phyloP scores from a whole-genome alignment of 2,888 invertebrate genomes.

The Timandra comae region DNA sequence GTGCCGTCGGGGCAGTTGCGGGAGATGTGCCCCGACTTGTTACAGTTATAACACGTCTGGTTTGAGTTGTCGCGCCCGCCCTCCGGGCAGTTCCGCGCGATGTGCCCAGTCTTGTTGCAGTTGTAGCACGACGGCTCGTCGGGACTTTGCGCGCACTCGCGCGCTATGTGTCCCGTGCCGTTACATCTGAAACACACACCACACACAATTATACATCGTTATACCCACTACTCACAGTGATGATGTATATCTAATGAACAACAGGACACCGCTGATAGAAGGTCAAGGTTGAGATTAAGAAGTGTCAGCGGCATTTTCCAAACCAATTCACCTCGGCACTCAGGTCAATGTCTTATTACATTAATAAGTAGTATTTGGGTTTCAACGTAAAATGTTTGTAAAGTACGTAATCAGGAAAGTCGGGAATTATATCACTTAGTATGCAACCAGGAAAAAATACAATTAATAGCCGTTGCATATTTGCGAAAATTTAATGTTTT shows the following conservation, averaged over 20 bases:
- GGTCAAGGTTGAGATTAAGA: constrained; percentile 1
- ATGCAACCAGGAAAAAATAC: too few relatives aligned
- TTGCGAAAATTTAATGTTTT: too few relatives aligned
- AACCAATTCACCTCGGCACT: constrained; percentile 4
- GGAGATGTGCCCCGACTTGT: constrained; percentile 94
- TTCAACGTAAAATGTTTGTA: too few relatives aligned
- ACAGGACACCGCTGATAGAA: not conserved
- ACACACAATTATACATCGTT: not conserved
- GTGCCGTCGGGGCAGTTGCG: constrained; percentile 90
- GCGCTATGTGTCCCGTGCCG: constrained; percentile 94
- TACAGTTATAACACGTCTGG: constrained; percentile 95
- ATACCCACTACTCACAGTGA: too few relatives aligned
- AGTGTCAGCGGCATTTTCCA: constrained; percentile 1
- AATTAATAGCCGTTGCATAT: too few relatives aligned
- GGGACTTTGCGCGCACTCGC: constrained; percentile 90
- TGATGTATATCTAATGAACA: too few relatives aligned
- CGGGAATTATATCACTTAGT: too few relatives aligned
- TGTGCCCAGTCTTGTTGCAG: constrained; percentile 95
- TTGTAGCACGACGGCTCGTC: constrained; percentile 94
- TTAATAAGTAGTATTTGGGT: too few relatives aligned
- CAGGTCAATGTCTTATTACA: constrained; percentile 5
- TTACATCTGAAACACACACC: constrained; percentile 82
- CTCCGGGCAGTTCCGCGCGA: constrained; percentile 90
- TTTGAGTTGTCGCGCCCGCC: constrained; percentile 81
- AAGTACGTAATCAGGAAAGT: too few relatives aligned